Percentiles rank a stretch among this genome's conserved stretches.
phyloP scores from a whole-genome alignment of 2,888 invertebrate species.

The Halictus quadricinctus region DNA sequence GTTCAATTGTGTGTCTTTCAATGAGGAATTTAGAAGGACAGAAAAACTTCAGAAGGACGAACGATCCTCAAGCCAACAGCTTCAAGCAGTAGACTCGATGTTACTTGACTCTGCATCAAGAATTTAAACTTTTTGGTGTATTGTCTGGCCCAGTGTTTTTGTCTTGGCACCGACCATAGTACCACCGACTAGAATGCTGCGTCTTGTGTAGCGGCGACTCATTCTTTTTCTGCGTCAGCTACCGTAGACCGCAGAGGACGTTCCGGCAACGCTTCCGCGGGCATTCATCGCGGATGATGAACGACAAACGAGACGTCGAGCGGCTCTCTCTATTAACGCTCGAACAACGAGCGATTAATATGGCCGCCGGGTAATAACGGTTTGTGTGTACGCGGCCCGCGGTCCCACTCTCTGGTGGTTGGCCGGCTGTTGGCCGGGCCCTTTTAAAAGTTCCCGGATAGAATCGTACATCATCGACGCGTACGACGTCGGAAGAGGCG shows the following conservation, averaged over 20 bases:
- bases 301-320: conserved; percentile 4
- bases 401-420: conserved; percentile 4
- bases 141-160: background rate
- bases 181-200: background rate
- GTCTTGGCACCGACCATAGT: background rate
- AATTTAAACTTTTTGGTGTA: conserved; percentile 1
- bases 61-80: background rate
- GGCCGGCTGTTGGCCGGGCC: conserved; percentile 19
- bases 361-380: conserved; percentile 52
- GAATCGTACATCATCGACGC: conserved; percentile 55
- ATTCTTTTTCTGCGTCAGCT: background rate
- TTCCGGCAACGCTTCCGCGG: background rate
- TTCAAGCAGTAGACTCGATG: too few relatives aligned
- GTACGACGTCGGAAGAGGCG: conserved; percentile 51
- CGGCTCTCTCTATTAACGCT: conserved; percentile 18
- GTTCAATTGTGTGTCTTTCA: too few relatives aligned
- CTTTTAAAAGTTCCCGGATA: conserved; percentile 40
- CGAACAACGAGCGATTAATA: conserved; percentile 35
- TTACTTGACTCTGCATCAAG: background rate
- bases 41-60: background rate
- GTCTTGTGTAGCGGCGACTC: background rate
- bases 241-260: background rate
- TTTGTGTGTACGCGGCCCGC: conserved; percentile 7
- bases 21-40: background rate
- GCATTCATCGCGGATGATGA: conserved; percentile 3